Conservation (phyloP, 1,140 invertebrate genomes). For the Bombus impatiens region DNA sequence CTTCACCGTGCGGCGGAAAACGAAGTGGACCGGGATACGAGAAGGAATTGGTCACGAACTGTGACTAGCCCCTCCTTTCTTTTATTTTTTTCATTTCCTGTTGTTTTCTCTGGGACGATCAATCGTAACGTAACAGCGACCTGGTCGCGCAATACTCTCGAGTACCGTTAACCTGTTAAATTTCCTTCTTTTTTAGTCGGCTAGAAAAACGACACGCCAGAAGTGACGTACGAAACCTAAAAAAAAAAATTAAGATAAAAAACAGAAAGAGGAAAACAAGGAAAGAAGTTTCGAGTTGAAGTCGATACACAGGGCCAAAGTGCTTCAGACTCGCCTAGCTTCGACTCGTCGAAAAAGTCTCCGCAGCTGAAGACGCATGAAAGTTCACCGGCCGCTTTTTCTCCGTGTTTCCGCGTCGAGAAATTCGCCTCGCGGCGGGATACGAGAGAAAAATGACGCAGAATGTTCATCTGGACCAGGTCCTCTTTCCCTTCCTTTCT, state of each 20-base stretch:
- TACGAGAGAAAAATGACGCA: constrained; percentile 48
- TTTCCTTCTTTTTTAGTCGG: constrained; percentile 33
- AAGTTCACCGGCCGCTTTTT: constrained; percentile 49
- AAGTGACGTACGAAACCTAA: not conserved
- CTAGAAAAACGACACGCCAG: not conserved
- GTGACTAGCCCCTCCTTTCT: not conserved
- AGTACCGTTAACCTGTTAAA: constrained; percentile 43
- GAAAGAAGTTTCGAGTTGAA: not conserved
- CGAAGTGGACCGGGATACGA: not conserved
- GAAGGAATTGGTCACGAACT: constrained; percentile 5
- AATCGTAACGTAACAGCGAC: constrained; percentile 39
- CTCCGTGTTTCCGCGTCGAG: not conserved
- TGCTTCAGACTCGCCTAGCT: not conserved
- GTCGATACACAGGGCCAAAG: not conserved
- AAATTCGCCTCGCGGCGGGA: constrained; percentile 39
- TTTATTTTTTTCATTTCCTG: no score
- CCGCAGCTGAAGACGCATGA: constrained; percentile 12
- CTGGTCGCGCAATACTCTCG: constrained; percentile 43
- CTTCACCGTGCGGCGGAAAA: not conserved
- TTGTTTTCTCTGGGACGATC: constrained; percentile 11
- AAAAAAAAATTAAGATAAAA: not conserved
- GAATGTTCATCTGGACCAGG: constrained; percentile 43
- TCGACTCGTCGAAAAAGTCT: constrained; percentile 37
- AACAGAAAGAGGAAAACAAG: not conserved
- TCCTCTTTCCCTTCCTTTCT: not conserved